Percentiles rank a stretch among this genome's conserved stretches.
Conservation (phyloP, 2,888 invertebrate genomes). For the Dolichopus griseipennis region DNA sequence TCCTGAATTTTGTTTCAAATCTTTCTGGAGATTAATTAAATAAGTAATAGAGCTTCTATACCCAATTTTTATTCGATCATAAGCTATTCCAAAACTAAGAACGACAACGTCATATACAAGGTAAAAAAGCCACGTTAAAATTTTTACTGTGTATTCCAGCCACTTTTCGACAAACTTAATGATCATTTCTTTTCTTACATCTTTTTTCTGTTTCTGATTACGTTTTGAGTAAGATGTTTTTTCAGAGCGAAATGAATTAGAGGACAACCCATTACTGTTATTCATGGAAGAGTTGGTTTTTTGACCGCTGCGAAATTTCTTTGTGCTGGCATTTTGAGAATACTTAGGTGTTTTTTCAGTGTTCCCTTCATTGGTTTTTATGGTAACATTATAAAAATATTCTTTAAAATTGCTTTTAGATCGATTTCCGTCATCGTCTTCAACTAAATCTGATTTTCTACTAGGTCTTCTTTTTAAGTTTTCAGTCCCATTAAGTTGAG, state of each 20-base stretch:
- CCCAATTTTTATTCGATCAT: conserved; percentile 33
- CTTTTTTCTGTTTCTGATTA: conserved; percentile 1
- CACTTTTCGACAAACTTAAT: conserved; percentile 47
- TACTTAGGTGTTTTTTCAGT: conserved; percentile 35
- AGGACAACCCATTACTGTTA: conserved; percentile 26
- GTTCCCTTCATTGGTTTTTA: conserved; percentile 38
- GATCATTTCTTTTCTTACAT: conserved; percentile 47
- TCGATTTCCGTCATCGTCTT: conserved; percentile 14
- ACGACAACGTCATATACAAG: conserved; percentile 71
- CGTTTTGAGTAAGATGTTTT: background rate
- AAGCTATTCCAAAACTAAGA: conserved; percentile 52
- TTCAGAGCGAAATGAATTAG: conserved; percentile 40
- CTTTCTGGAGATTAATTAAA: conserved; percentile 34
- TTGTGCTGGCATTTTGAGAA: conserved; percentile 17
- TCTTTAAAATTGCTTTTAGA: conserved; percentile 24
- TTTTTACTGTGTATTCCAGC: conserved; percentile 51
- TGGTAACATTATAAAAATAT: conserved; percentile 33
- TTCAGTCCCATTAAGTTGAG: conserved; percentile 8
- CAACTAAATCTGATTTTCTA: conserved; percentile 17
- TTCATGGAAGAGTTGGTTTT: conserved; percentile 11
- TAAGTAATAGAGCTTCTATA: conserved; percentile 31
- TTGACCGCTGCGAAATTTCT: conserved; percentile 14
- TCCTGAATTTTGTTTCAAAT: conserved; percentile 39
- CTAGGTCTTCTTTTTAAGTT: conserved; percentile 18
- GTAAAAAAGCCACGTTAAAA: conserved; percentile 68